Base-by-base conservation (phyloP, 2,888 invertebrate genomes). In the Lasiommata megera region DNA sequence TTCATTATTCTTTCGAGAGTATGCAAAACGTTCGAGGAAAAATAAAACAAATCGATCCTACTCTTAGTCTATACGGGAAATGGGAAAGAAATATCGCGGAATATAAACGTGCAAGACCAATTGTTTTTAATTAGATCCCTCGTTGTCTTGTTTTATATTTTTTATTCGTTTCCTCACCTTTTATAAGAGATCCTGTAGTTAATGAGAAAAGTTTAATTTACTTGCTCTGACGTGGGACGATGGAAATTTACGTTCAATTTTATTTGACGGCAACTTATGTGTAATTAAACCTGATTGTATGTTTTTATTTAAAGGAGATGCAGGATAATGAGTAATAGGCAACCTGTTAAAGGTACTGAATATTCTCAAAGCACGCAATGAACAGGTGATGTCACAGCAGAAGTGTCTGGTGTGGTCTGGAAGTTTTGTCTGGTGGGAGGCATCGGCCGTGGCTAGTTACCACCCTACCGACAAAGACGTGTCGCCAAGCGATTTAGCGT, bases 131-230 rank as follows among this genome's bases (percentile, higher is more conserved):
- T 82, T 82, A 78, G 75, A 77, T 81, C 76, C 76, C 67, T 72
- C 58, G 69, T 70, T 65, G 68, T 67, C 67, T 66, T 69, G 67
- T 70, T 68, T 77, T 67, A 58, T 72, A 69, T 71, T 71, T 70
- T 67, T 73, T 77, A 77, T 61, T 46, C 78, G 76, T 79, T 70
- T 61, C 60, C 61, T 70, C 77, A 74, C 74, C 76, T 74, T 76
- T 62, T 62, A 59, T 70, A 74, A 75, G 76, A 74, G 69, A 72
- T 66, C 67, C 58, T 73, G 73, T 82, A 29, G 29, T 46, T 46
- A 82, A 82, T 81, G 82, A 81, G 79, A 73, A 80, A 82, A 82
- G 78, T 82, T 82, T 73, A 61, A 65, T 82, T 82, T 73, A 63
- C 63, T 37, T 14, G 48, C 59, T 67, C 43, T 34, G 23, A 38